These are phyloP conservation scores for Podarcis cretensis DNA, from an alignment of 2,113 vertebrate species.

Conservation along the genomic window DNA sequence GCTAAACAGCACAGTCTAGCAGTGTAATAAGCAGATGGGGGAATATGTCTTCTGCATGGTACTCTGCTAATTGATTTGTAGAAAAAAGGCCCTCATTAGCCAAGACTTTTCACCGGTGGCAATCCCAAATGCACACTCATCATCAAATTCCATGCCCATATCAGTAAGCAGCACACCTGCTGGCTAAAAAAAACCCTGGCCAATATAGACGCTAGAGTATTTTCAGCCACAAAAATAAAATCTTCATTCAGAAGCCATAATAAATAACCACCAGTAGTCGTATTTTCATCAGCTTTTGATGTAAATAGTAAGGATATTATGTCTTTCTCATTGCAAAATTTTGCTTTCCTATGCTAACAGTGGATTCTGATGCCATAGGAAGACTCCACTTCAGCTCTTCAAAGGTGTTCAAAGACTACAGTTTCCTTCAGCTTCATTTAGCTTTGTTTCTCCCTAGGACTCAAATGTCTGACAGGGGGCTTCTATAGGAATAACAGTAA, in stretches of 20 bases:
- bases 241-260: background rate
- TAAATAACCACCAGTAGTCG: background rate
- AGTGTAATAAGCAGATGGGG: slow-evolving; percentile 56
- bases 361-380: too few relatives aligned
- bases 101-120: slow-evolving; percentile 62
- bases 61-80: slow-evolving; percentile 60
- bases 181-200: slow-evolving; percentile 17
- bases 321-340: background rate
- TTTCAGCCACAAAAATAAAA: slow-evolving; percentile 37
- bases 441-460: background rate
- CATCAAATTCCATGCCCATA: slow-evolving; percentile 44
- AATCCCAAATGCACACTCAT: slow-evolving; percentile 30
- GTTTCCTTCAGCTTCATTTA: background rate
- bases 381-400: background rate
- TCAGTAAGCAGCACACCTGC: slow-evolving; percentile 43
- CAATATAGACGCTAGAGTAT: background rate
- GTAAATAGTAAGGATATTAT: background rate
- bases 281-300: background rate
- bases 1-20: slow-evolving; percentile 4
- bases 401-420: background rate
- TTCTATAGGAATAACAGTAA: background rate
- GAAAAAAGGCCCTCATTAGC: slow-evolving; percentile 62
- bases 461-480: background rate
- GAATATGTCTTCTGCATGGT: slow-evolving; percentile 38
- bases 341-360: background rate